These are phyloP conservation scores for Marmota monax DNA, from an alignment of 2,113 vertebrate species.

Conservation along the genomic window DNA sequence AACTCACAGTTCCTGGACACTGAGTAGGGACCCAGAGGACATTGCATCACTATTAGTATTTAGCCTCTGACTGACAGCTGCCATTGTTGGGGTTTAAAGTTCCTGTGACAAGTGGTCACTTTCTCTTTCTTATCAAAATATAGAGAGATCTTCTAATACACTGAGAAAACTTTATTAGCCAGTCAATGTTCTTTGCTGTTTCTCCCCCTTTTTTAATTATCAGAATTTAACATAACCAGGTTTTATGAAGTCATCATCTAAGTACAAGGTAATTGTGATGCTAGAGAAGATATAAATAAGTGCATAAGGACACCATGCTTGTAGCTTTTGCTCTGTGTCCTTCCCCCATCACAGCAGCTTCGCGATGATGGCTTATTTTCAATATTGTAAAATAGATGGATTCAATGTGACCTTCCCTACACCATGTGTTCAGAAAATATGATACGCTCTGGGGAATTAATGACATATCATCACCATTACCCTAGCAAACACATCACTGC, in stretches of 20 bases:
- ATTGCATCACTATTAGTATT: background rate
- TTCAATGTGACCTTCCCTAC: slow-evolving; percentile 76
- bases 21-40: fast-evolving
- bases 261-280: background rate
- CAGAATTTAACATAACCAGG: background rate
- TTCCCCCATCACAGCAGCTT: background rate
- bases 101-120: background rate
- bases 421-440: slow-evolving; percentile 68
- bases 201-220: background rate
- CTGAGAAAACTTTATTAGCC: background rate
- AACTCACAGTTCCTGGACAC: fast-evolving
- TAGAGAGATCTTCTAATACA: background rate
- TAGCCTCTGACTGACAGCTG: background rate
- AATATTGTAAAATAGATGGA: slow-evolving; percentile 26
- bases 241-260: background rate
- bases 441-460: slow-evolving; percentile 79
- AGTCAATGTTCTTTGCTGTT: background rate
- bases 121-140: background rate
- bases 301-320: background rate
- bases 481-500: slow-evolving; percentile 67
- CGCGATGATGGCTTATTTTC: background rate
- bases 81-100: background rate
- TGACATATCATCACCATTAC: slow-evolving; percentile 77
- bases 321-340: background rate
- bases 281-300: slow-evolving; percentile 45